Base-by-base conservation (phyloP, 2,113 vertebrate genomes). In the Ailurus styani region DNA sequence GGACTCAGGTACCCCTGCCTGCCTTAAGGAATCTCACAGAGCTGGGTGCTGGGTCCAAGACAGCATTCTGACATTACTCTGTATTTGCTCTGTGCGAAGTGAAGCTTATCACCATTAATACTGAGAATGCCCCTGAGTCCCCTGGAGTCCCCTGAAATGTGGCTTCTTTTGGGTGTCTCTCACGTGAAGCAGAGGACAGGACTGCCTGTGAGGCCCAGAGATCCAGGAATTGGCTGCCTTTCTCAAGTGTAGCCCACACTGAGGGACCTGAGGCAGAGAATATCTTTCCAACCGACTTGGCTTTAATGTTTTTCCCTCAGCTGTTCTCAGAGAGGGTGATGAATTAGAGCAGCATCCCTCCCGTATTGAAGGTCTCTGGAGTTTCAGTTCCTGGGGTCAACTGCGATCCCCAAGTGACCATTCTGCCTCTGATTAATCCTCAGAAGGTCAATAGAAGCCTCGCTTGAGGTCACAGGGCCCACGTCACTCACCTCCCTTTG, bases 1-100 rank as follows among this genome's bases (percentile, higher is more conserved):
- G 13, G 50, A 64, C 31, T n/a, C 7, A 6, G 0, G 2, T 1
- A 1, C 21, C 7, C 13, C 2, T 2, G 2, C 9, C 47, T 27
- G 29, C 15, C 62, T 15, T 14, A 6, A 5, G 31, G 81, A 23
- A 2, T 42, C 77, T 90, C 20, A 6, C 2, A 14, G 47, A 57
- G 27, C n/a, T 0, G 34, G 34, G 20, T 7, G 37, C 1, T 1
- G 37, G 11, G 40, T 2, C 54, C 54, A 25, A 45, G 23, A 42
- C 25, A 60, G 40, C n/a, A 1, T 34, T 40, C 75, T 60, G 47
- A 55, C 15, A 13, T 60, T 5, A 20, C 20, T 2, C 15, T 6
- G 2, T 12, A 29, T 27, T 52, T n/a, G 11, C 29, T 25, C 42
- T n/a, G 17, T 40, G 12, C 37, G 13, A 50, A 25, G 42, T 25